Evolutionary conservation across 1,140 invertebrate genomes (phyloP), one percentile per base, ranked within the genome.

Genomic region (Pinna nobilis): DNA sequence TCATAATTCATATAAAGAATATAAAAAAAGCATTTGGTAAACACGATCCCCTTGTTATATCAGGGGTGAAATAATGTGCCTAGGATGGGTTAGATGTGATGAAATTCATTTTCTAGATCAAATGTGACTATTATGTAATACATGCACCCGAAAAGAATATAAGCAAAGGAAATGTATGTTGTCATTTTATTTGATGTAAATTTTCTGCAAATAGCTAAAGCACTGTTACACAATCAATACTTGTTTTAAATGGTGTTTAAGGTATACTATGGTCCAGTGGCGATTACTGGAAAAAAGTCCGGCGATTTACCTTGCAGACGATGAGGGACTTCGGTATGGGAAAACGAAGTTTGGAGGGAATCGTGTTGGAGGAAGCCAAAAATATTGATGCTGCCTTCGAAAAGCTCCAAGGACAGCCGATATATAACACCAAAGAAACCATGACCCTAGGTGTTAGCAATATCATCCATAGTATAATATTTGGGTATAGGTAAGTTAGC

Each of bases 321-420:
- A 89, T 97, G 72, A 90, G 91, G 32, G 89, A 92, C 25, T 90
- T 95, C 9, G 95, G 95, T 20, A 94, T 94, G 70, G 94, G 95
- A 0, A 93, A 93, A 81, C 90, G 88, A 1, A 85, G 89, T 44
- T 95, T 96, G 93, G 93, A 94, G 76, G 89, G 91, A 6, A 91
- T 93, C 60, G 93, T 96, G 15, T 90, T 91, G 64, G 90, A 92
- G 0, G 94, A 96, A 53, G 60, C 41, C 6, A 63, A n/a, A 23
- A 1, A 50, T 72, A 30, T 35, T 63, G 20, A 60, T 35, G n/a
- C 39, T 35, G 15, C 41, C 33, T 57, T 51, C 11, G 47, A 25
- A 35, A 15, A 32, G 7, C 30, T 15, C 11, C 30, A 53, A 51
- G 64, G 64, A 11, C 28, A 50, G 15, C 44, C 32, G 37, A 33